Conservation (phyloP, 2,113 vertebrate species). For the Siniperca knerii region DNA sequence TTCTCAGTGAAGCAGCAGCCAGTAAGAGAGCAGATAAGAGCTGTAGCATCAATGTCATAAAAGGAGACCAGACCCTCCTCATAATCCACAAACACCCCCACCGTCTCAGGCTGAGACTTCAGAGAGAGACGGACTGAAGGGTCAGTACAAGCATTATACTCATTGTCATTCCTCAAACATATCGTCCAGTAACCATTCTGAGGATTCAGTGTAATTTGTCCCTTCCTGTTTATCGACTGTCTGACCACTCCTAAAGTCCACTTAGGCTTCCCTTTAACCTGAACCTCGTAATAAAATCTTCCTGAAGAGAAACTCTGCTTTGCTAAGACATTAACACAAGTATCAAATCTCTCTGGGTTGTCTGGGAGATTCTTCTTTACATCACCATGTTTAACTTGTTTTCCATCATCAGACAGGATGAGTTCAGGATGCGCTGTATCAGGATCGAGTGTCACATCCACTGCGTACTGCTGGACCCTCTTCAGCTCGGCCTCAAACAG, state of each 20-base stretch:
- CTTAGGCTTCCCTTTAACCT: neutral
- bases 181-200: neutral
- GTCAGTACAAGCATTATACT: rapidly evolving
- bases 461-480: neutral
- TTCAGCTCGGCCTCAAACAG: neutral
- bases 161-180: neutral
- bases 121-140: neutral
- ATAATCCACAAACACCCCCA: slow-evolving; percentile 46
- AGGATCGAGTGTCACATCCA: slow-evolving; percentile 21
- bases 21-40: slow-evolving; percentile 38
- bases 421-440: neutral
- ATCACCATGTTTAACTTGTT: neutral
- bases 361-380: neutral
- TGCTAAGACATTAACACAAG: neutral
- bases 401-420: neutral
- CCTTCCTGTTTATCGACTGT: slow-evolving; percentile 9
- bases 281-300: neutral
- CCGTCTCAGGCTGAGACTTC: neutral
- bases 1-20: slow-evolving; percentile 11
- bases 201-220: rapidly evolving
- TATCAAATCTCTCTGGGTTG: neutral
- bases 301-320: slow-evolving; percentile 1
- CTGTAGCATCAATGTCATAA: slow-evolving; percentile 33
- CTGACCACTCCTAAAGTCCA: slow-evolving; percentile 12
- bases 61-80: slow-evolving; percentile 49